Percentiles rank a stretch among this genome's conserved stretches.
Conservation (phyloP, 2,888 invertebrate genomes). For the Hirtodrosophila alboralis region DNA sequence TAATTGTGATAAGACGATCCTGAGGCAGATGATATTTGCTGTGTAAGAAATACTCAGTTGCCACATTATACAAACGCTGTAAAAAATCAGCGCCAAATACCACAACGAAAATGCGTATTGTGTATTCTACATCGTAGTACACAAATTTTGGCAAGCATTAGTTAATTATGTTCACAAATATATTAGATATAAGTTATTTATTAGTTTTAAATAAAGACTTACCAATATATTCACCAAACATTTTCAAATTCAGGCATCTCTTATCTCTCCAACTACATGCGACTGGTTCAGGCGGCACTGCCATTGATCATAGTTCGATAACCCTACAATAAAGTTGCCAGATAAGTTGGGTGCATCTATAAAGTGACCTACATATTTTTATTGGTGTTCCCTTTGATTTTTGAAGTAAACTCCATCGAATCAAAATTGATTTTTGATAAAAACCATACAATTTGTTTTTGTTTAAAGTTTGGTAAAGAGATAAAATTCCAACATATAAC, state of each 20-base stretch:
- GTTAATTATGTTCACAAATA: too few relatives aligned
- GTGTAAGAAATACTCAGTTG: constrained; percentile 48
- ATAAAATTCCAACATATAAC: too few relatives aligned
- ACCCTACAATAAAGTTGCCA: neutral
- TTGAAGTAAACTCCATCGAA: too few relatives aligned
- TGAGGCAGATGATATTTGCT: constrained; percentile 60
- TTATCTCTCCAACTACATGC: constrained; percentile 1
- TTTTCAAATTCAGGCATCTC: constrained; percentile 23
- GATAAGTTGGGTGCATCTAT: too few relatives aligned
- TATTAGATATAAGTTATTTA: too few relatives aligned
- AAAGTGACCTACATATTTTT: too few relatives aligned
- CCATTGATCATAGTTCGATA: constrained; percentile 17
- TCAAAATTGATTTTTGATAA: too few relatives aligned
- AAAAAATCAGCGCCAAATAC: constrained; percentile 56
- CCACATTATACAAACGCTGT: constrained; percentile 41
- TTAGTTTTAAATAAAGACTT: constrained; percentile 1
- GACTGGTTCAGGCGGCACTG: constrained; percentile 3
- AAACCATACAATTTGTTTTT: too few relatives aligned
- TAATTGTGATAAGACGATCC: constrained; percentile 47
- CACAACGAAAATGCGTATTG: constrained; percentile 36
- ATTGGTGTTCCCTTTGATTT: too few relatives aligned
- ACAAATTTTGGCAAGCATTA: too few relatives aligned
- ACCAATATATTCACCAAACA: constrained; percentile 49
- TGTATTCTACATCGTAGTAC: constrained; percentile 43
- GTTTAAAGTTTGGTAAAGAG: too few relatives aligned